Base-by-base conservation (phyloP, 30 jellyfish, hydroid and myxozoan species). In the Turritopsis rubra region DNA sequence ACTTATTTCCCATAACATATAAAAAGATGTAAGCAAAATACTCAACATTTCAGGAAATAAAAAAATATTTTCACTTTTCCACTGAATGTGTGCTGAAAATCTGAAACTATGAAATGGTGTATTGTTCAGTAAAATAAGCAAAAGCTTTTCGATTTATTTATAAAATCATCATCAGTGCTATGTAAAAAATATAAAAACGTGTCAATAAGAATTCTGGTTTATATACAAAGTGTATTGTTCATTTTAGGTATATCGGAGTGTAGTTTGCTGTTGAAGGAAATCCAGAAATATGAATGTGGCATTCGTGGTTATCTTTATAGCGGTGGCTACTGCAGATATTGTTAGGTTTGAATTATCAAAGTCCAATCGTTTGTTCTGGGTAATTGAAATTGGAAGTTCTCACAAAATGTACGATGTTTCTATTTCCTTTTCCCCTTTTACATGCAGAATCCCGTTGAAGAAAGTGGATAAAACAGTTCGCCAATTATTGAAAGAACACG, bases 391-490 rank as follows among this genome's bases (percentile, higher is more conserved):
- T 41, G 60, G 60, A 41, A 41, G 13, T n/a, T 41, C 60, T 41
- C 60, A 41, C 60, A 3, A 13, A 41, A n/a, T n/a, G n/a, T n/a
- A n/a, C n/a, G n/a, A n/a, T n/a, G 5, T 41, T 13, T 41, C 60
- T 41, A 41, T 41, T 41, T 41, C n/a, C n/a, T n/a, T n/a, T n/a
- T n/a, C n/a, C n/a, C n/a, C n/a, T 41, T 41, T 5, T 13, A 41
- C 5, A 41, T 29, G 52, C 65, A 80, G 87, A 80, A 80, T 80
- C 52, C 31, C 54, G 65, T 26, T 80, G 52, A 53, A 80, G 29
- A 80, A 80, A 65, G 27, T 80, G 8, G 87, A 80, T 19, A 30
- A 65, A 24, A 80, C 87, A 23, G 87, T 80, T 1, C 79, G 87
- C 0, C 87, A 70, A 65, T 21, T 41, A 17, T 70, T 80, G 53